Percentiles rank a stretch among this genome's conserved stretches.
Conservation (phyloP, 2,888 invertebrate genomes). For the Drosophila cognata region DNA sequence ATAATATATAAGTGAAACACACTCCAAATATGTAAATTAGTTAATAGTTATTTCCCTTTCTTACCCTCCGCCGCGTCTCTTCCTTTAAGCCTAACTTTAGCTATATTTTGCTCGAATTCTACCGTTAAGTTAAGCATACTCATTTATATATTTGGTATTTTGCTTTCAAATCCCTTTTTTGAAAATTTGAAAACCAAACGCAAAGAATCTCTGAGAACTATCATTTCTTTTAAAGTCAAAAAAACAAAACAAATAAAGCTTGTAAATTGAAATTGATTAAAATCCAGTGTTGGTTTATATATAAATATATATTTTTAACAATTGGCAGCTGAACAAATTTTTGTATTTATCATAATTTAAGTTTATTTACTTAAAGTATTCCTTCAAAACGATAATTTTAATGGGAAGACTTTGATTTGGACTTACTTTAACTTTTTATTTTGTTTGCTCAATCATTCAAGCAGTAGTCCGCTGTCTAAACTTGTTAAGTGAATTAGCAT, state of each 20-base stretch:
- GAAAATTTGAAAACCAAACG: constrained; percentile 14
- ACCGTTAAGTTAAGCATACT: constrained; percentile 31
- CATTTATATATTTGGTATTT: constrained; percentile 16
- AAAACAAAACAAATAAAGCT: constrained; percentile 69
- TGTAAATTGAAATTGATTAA: constrained; percentile 67
- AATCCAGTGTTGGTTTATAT: constrained; percentile 14
- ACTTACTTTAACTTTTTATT: not conserved
- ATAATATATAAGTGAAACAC: constrained; percentile 62
- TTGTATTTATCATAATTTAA: not conserved
- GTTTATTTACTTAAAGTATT: not conserved
- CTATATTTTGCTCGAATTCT: constrained; percentile 59
- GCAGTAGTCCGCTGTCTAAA: constrained; percentile 18
- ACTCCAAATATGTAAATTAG: constrained; percentile 81
- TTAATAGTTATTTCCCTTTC: constrained; percentile 35
- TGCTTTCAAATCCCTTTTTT: constrained; percentile 27
- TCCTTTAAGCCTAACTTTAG: constrained; percentile 10
- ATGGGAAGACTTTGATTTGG: not conserved
- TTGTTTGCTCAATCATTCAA: constrained; percentile 7
- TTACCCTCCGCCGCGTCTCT: not conserved
- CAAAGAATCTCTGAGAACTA: constrained; percentile 21
- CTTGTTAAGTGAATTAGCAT: constrained; percentile 42
- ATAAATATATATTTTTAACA: constrained; percentile 10
- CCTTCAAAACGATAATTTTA: not conserved
- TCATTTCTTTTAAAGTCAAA: constrained; percentile 44
- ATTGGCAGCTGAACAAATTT: constrained; percentile 31